phyloP scores from a whole-genome alignment of 2,888 invertebrate genomes.

The Leptinotarsa tumamoca region DNA sequence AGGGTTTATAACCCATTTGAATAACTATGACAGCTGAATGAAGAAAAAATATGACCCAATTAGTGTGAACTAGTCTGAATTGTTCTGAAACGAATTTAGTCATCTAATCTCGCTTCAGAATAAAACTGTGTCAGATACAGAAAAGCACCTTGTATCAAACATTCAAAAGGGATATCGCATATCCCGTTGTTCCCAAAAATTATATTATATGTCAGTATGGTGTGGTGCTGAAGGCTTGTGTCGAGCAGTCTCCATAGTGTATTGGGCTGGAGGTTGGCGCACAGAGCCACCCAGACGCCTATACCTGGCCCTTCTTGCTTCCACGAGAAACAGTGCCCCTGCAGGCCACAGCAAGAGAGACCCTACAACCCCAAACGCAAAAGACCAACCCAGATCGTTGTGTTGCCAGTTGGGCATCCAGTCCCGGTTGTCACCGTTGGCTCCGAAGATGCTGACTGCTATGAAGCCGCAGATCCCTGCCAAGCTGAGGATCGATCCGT shows the following conservation, averaged over 20 bases:
- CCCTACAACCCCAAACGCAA: conserved; percentile 86
- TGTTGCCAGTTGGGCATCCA: conserved; percentile 98
- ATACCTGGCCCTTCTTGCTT: conserved; percentile 83
- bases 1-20: background rate
- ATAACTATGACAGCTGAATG: background rate
- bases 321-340: conserved; percentile 84
- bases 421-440: conserved; percentile 89
- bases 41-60: background rate
- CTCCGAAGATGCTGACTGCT: conserved; percentile 89
- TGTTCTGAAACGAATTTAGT: background rate
- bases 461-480: conserved; percentile 85
- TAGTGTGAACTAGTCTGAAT: too few relatives aligned
- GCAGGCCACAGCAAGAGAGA: conserved; percentile 80
- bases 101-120: background rate
- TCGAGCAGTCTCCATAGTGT: conserved; percentile 73
- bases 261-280: conserved; percentile 70
- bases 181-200: too few relatives aligned
- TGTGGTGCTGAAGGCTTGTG: conserved; percentile 66
- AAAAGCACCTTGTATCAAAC: background rate
- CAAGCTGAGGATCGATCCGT: conserved; percentile 79
- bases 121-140: background rate
- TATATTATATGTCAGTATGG: conserved; percentile 75
- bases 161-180: too few relatives aligned
- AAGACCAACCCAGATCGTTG: conserved; percentile 95
- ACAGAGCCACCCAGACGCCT: conserved; percentile 78